Percentiles rank a stretch among this genome's conserved stretches.
Evolutionary conservation across 2,113 vertebrate genomes (phyloP).

Genomic region (Ptilorrhoa leucosticta): DNA sequence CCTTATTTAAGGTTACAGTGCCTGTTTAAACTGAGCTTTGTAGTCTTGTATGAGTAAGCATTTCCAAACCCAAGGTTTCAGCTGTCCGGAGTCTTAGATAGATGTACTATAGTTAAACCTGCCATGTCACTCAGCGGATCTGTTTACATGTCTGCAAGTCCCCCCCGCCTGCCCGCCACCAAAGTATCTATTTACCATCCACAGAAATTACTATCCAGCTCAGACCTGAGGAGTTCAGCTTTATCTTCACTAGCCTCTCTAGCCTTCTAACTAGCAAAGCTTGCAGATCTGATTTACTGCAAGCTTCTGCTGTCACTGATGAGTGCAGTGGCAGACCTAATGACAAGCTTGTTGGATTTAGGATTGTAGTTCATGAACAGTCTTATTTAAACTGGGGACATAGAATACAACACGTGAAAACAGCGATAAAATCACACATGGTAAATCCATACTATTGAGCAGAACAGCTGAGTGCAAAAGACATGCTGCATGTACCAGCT

Average conservation of each 20-base stretch:
- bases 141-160: conserved; percentile 34
- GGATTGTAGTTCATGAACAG: background rate
- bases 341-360: background rate
- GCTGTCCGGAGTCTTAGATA: conserved; percentile 52
- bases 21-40: background rate
- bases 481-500: background rate
- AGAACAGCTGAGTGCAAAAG: background rate
- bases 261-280: background rate
- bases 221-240: background rate
- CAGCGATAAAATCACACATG: fast-evolving
- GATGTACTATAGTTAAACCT: conserved; percentile 55
- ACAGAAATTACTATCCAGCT: background rate
- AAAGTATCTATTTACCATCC: conserved; percentile 34
- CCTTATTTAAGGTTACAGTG: background rate
- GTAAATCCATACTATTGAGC: background rate
- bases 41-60: conserved; percentile 52
- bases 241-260: background rate
- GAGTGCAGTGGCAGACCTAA: background rate
- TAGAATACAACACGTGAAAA: background rate
- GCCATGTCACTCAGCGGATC: conserved; percentile 60
- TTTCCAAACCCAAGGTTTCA: conserved; percentile 51
- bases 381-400: background rate
- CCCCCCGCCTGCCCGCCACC: background rate
- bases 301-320: background rate
- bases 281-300: background rate